Evolutionary conservation across 2,113 vertebrate species (phyloP).

Genomic region (Aplodontia rufa): DNA sequence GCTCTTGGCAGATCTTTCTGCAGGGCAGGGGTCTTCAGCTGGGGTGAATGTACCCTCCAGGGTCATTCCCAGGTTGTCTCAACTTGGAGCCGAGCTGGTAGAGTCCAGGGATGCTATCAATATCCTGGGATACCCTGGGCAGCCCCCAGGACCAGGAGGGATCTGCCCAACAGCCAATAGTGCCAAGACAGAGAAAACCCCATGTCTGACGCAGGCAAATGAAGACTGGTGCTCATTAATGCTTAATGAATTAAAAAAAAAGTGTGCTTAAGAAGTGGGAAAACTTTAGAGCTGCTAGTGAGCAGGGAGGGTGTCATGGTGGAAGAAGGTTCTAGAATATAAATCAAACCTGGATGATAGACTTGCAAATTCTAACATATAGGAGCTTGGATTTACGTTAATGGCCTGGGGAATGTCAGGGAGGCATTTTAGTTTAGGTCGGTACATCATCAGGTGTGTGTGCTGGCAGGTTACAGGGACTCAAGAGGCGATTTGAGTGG

Average conservation of each 20-base stretch:
- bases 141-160: rapidly evolving
- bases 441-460: rapidly evolving
- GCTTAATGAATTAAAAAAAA: neutral
- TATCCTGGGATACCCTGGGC: rapidly evolving
- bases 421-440: neutral
- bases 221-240: neutral
- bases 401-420: neutral
- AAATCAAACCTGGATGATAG: neutral
- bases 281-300: neutral
- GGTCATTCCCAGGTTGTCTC: neutral
- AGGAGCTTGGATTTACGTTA: neutral
- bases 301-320: neutral
- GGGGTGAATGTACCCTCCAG: neutral
- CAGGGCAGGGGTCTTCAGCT: neutral
- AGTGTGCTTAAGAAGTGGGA: neutral
- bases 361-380: rapidly evolving
- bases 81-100: neutral
- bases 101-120: neutral
- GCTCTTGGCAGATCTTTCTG: neutral
- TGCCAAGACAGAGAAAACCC: neutral
- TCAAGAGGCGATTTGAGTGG: neutral
- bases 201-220: neutral
- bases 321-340: neutral
- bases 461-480: neutral
- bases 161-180: too few relatives aligned